These are phyloP conservation scores for Chiridota heheva DNA, from an alignment of 35 echinoderm and acorn worm species.

Conservation along the genomic window DNA sequence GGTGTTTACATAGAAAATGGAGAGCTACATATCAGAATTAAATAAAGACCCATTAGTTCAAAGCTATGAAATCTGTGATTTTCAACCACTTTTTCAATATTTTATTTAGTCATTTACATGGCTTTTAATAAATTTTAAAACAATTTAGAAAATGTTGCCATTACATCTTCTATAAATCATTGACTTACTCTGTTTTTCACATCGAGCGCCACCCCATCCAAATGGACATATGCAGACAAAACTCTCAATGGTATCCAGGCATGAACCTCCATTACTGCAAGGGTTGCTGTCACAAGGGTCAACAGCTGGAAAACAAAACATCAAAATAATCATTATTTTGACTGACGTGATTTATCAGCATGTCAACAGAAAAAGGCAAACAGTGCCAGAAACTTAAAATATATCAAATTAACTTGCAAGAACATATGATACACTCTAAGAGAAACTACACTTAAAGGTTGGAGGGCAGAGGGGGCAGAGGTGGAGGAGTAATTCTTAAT, in stretches of 20 bases:
- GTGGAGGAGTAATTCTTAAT: too few relatives aligned
- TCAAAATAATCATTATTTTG: not conserved
- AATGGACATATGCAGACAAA: slow-evolving; percentile 33
- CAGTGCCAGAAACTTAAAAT: not conserved
- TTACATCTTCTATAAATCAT: not conserved
- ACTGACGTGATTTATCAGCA: not conserved
- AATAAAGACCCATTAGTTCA: not conserved
- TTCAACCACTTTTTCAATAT: not conserved
- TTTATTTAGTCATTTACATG: not conserved
- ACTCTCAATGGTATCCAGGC: slow-evolving; percentile 28
- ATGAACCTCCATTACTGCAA: slow-evolving; percentile 44
- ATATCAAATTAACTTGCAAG: not conserved
- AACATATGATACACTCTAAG: too few relatives aligned
- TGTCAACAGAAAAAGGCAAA: not conserved
- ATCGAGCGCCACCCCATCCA: slow-evolving; percentile 30
- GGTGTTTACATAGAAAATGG: not conserved
- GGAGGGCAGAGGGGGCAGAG: too few relatives aligned
- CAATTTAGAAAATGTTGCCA: too few relatives aligned
- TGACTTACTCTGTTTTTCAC: slow-evolving; percentile 38
- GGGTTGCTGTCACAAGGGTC: slow-evolving; percentile 36
- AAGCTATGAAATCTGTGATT: not conserved
- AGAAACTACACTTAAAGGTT: too few relatives aligned
- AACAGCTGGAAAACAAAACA: not conserved
- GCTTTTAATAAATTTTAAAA: too few relatives aligned
- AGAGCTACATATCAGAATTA: not conserved